Evolutionary conservation across 2,797 vertebrate species (phyloP), one percentile per base, ranked within the genome.

Genomic region (Microctenopoma steveboyesi): DNA sequence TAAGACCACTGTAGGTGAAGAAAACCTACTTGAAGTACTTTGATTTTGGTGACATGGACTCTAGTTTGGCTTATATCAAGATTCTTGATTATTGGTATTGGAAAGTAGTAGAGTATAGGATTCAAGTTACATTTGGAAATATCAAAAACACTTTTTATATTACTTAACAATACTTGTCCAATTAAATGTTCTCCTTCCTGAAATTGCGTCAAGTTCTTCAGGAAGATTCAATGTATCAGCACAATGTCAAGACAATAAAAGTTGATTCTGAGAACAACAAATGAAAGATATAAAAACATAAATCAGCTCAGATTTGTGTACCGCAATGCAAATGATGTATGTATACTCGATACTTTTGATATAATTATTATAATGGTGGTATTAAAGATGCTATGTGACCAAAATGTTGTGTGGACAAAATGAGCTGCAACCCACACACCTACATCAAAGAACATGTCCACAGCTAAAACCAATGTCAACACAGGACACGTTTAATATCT

Each of bases 331-430:
- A 92, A 93, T 90, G 86, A 92, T 93, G 91, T 93, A 92, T 92
- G 92, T 93, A 93, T 92, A 91, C 91, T 93, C 91, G 72, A 93
- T 92, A 92, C 91, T 92, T 93, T 93, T 92, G 88, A 92, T 93
- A 92, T 92, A 93, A 92, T 92, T 92, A 92, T 92, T 92, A 92
- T 92, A 93, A 93, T 91, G 92, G 92, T 93, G 92, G 90, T 93
- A 93, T 93, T 92, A 93, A 93, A 93, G 92, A 93, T 92, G 92
- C 92, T 93, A 93, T 93, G 92, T 93, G 92, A 92, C 92, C 90
- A 92, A 93, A 88, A 64, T 50, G 8, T 78, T 72, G 85, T 85
- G 83, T 88, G 76, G 64, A 80, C 55, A 67, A 58, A 78, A 75
- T 85, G 58, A 79, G 64, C 72, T 75, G 53, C 74, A 66, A 80